A percentile compares a stretch with the other conserved stretches of the same genome.
Conservation (phyloP, 2,797 vertebrate species). For the Tarsius wallacei region DNA sequence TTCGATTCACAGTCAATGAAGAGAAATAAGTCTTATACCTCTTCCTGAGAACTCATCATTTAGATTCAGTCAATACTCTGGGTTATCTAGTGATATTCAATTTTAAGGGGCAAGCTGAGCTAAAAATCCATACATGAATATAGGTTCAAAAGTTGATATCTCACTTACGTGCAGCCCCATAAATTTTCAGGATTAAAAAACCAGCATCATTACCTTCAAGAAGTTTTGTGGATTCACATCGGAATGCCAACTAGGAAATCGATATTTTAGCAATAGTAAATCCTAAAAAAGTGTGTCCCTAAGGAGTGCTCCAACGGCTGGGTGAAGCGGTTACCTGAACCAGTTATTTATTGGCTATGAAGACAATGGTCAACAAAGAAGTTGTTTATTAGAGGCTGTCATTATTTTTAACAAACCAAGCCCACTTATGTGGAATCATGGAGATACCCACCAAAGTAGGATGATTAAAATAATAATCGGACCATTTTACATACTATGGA, state of each 20-base stretch:
- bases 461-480: constrained; percentile 64
- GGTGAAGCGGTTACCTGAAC: not conserved
- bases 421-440: not conserved
- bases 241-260: constrained; percentile 80
- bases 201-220: constrained; percentile 79
- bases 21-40: constrained; percentile 78
- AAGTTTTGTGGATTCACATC: constrained; percentile 71
- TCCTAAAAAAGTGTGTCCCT: constrained; percentile 5
- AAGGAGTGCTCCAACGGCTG: not conserved
- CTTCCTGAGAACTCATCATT: constrained; percentile 80
- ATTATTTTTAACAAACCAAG: constrained; percentile 48
- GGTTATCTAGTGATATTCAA: constrained; percentile 82
- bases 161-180: constrained; percentile 80
- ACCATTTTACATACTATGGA: not conserved
- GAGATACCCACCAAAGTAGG: not conserved
- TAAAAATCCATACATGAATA: constrained; percentile 86
- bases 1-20: constrained; percentile 76
- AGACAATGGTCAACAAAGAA: constrained; percentile 54
- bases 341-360: constrained; percentile 22
- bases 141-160: constrained; percentile 84
- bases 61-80: constrained; percentile 83
- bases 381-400: constrained; percentile 32
- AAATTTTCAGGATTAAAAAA: constrained; percentile 83
- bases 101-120: constrained; percentile 84
- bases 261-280: constrained; percentile 70